A percentile compares a stretch with the other conserved stretches of the same genome.
Conservation (phyloP, 2,888 invertebrate species). For the Lasioglossum marginatum region DNA sequence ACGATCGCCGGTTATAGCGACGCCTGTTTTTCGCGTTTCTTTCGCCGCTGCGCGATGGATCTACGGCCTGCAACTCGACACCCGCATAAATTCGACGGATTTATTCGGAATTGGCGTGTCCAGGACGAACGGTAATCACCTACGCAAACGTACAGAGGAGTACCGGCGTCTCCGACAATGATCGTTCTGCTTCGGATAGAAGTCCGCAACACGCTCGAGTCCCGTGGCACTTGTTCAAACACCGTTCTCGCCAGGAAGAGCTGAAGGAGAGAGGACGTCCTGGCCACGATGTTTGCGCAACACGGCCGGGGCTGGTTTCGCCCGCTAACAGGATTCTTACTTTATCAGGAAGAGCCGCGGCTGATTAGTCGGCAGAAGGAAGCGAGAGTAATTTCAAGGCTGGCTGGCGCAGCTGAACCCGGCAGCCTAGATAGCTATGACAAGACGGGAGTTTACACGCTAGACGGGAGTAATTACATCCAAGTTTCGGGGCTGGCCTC, state of each 20-base stretch:
- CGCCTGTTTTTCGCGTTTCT: background rate
- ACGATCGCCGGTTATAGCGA: slow-evolving; percentile 23
- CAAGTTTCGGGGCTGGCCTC: slow-evolving; percentile 79
- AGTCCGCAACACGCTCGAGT: background rate
- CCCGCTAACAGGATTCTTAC: slow-evolving; percentile 69
- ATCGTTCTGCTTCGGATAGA: background rate
- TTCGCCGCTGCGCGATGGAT: slow-evolving; percentile 12
- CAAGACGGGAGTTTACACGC: slow-evolving; percentile 80
- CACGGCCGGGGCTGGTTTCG: slow-evolving; percentile 27
- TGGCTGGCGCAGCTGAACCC: slow-evolving; percentile 77
- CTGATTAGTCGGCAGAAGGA: slow-evolving; percentile 82
- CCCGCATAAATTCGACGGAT: slow-evolving; percentile 39
- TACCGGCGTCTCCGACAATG: background rate
- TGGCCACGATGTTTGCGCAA: slow-evolving; percentile 20
- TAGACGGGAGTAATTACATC: slow-evolving; percentile 83
- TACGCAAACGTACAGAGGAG: slow-evolving; percentile 28
- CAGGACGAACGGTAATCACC: slow-evolving; percentile 26
- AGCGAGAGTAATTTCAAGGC: slow-evolving; percentile 81
- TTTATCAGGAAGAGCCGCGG: slow-evolving; percentile 75
- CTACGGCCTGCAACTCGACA: slow-evolving; percentile 35
- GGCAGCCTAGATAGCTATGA: slow-evolving; percentile 79
- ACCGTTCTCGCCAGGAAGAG: background rate
- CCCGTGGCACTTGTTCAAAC: slow-evolving; percentile 24
- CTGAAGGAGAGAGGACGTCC: background rate
- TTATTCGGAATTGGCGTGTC: slow-evolving; percentile 39